Percentiles rank a stretch among this genome's conserved stretches.
These are phyloP conservation scores for Cheirogaleus major DNA, from an alignment of 2,797 vertebrate species.

Conservation along the genomic window DNA sequence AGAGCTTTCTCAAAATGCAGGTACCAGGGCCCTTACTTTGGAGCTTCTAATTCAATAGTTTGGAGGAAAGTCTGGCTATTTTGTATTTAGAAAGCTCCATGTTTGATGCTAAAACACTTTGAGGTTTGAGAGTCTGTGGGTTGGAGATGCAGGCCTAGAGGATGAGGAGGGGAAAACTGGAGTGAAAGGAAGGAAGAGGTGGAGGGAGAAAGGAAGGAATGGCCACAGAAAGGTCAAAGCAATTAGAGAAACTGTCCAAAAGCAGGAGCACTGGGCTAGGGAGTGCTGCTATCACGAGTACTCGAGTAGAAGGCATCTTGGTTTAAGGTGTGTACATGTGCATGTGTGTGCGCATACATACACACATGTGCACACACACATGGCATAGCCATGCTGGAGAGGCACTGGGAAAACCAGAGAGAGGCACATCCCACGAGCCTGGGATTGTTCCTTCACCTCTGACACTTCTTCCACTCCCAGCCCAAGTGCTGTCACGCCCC, in stretches of 20 bases:
- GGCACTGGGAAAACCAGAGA: conserved; percentile 64
- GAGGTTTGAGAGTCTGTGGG: neutral
- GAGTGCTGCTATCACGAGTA: conserved; percentile 50
- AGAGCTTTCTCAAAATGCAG: neutral
- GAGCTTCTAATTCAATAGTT: neutral
- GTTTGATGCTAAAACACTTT: neutral
- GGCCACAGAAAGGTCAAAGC: conserved; percentile 70
- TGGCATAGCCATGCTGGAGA: neutral
- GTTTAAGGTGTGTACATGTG: neutral
- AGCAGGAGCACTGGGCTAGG: conserved; percentile 82
- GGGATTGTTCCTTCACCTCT: conserved; percentile 76
- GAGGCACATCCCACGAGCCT: conserved; percentile 73
- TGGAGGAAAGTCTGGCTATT: neutral
- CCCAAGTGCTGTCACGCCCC: conserved; percentile 68
- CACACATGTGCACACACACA: rapidly evolving
- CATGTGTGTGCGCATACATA: neutral
- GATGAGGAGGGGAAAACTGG: neutral
- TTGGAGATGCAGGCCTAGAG: neutral
- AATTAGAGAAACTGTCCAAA: conserved; percentile 71
- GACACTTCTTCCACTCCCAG: conserved; percentile 82
- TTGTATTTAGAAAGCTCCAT: neutral
- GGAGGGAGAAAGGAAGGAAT: conserved; percentile 62
- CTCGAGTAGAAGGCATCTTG: neutral
- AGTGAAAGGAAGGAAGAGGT: conserved; percentile 66
- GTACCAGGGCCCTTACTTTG: neutral